Evolutionary conservation across 92 coral and sea anemone species (phyloP), one percentile per base, ranked within the genome.

Genomic region (Zoanthus gigantus): DNA sequence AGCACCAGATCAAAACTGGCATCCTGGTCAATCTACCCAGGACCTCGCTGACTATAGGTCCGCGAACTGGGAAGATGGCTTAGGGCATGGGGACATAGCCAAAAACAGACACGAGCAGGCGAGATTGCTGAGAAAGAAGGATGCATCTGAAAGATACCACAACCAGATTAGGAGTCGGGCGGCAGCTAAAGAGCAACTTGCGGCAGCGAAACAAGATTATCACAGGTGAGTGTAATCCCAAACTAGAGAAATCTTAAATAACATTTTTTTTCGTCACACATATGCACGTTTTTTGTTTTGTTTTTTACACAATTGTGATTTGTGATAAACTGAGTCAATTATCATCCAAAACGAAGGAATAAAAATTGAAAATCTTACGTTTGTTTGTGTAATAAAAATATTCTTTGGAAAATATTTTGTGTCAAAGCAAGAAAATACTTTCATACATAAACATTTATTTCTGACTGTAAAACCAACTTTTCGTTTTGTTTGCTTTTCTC

Each of bases 11-110:
- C 88, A 76, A 6, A 97, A 95, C 90, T 97, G 99, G 99, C 93
- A 86, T 71, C 99, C 98, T 2, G 88, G 91, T 23, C 69, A 78
- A 9, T 74, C 88, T n/a, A 77, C 85, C 34, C 95, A 94, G 77
- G 75, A 30, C 7, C 85, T 75, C 61, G 23, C 63, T 32, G 23
- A 46, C 63, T 45, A 81, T 31, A 92, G 96, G 69, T 84, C 93
- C 13, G 61, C 90, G 2, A 88, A 90, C 79, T 95, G 98, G 99
- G 98, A 97, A 63, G 98, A 94, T 71, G 99, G 99, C 74, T 88
- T 97, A 74, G 99, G 99, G 18, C 93, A 66, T 13, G 98, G 97
- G 7, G 98, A 97, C 89, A 79, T 32, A 3, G 90, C 86, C 83
- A 92, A 91, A 57, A 92, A 92, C 83, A 86, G 88, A 76, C 72